Evolutionary conservation across 2,113 vertebrate species (phyloP).

Genomic region (Ageneiosus marmoratus): DNA sequence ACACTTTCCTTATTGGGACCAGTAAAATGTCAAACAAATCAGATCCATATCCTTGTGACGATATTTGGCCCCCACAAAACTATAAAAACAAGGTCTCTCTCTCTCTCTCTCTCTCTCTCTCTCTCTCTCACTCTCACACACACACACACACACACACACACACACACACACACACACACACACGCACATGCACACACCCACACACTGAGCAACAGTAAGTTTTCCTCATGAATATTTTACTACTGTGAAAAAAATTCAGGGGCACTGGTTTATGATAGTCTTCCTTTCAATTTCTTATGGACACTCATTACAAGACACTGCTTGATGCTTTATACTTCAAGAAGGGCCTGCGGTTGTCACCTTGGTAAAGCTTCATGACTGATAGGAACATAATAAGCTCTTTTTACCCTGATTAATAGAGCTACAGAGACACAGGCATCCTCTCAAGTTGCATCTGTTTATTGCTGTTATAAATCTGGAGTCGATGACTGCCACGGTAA

Average conservation of each 20-base stretch:
- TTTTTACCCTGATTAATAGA: slow-evolving; percentile 31
- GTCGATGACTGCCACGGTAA: slow-evolving; percentile 8
- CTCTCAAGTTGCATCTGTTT: slow-evolving; percentile 38
- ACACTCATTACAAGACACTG: slow-evolving; percentile 4
- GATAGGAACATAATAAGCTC: slow-evolving; percentile 32
- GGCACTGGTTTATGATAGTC: slow-evolving; percentile 5
- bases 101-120: no score
- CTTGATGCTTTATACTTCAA: neutral
- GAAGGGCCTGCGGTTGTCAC: slow-evolving; percentile 3
- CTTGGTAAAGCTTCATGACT: slow-evolving; percentile 19
- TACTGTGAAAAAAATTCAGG: neutral
- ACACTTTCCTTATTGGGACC: no score
- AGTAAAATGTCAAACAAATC: no score
- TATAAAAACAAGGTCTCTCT: no score
- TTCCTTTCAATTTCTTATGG: slow-evolving; percentile 8
- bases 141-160: neutral
- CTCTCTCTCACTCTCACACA: no score
- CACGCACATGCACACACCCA: slow-evolving; percentile 39
- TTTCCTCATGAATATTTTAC: slow-evolving; percentile 31
- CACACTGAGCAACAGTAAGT: slow-evolving; percentile 1
- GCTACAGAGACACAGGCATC: slow-evolving; percentile 25
- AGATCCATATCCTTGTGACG: no score
- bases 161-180: slow-evolving; percentile 3
- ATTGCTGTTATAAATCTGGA: slow-evolving; percentile 26
- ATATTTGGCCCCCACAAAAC: no score